phyloP scores from a whole-genome alignment of 2,888 invertebrate species.

The Apeira syringaria region DNA sequence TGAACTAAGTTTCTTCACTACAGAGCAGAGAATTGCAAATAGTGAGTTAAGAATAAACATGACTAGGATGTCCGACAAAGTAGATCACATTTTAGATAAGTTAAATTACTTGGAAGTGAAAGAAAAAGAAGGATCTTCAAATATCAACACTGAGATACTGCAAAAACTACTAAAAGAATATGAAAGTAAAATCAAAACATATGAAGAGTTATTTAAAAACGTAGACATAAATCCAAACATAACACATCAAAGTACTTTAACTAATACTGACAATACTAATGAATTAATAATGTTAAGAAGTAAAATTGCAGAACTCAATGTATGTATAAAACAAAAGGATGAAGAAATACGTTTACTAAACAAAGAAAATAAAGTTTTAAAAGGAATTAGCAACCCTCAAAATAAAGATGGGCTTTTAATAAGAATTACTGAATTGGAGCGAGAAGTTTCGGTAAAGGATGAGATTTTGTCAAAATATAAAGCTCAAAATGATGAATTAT shows the following conservation, averaged over 20 bases:
- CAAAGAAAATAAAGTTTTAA: constrained; percentile 41
- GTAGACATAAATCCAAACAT: constrained; percentile 31
- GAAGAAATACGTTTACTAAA: constrained; percentile 42
- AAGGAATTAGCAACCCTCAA: constrained; percentile 28
- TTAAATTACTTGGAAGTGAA: constrained; percentile 42
- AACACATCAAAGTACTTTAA: background rate
- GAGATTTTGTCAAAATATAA: constrained; percentile 29
- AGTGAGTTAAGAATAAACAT: constrained; percentile 72
- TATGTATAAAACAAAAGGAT: constrained; percentile 41
- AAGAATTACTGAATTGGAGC: constrained; percentile 42
- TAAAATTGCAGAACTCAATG: constrained; percentile 41
- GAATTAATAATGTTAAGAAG: constrained; percentile 24
- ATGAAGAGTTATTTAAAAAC: constrained; percentile 59
- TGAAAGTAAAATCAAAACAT: constrained; percentile 67
- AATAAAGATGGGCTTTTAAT: constrained; percentile 28
- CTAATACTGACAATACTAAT: constrained; percentile 11
- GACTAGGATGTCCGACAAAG: constrained; percentile 62
- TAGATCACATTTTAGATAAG: constrained; percentile 57
- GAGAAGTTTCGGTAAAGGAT: constrained; percentile 34
- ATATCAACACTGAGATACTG: constrained; percentile 49
- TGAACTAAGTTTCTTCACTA: constrained; percentile 55
- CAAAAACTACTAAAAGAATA: constrained; percentile 66
- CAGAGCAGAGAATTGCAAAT: constrained; percentile 69
- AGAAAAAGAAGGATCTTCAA: constrained; percentile 27
- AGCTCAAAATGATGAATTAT: constrained; percentile 14